These are phyloP conservation scores for Bradypus variegatus DNA, from an alignment of 2,797 vertebrate genomes.

Conservation along the genomic window DNA sequence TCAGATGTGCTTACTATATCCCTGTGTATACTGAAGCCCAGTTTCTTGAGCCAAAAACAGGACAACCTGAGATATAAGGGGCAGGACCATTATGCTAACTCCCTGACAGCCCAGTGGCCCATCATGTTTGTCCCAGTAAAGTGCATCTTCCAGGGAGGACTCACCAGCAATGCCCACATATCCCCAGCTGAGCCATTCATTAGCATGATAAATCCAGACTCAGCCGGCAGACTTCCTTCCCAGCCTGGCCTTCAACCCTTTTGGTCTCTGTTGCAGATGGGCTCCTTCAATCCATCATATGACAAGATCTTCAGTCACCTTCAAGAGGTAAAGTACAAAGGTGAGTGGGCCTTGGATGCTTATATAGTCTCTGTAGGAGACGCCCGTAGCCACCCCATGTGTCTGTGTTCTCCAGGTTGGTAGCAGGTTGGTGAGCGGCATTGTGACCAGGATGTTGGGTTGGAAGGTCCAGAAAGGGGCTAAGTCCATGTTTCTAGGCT, in stretches of 20 bases:
- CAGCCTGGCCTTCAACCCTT: background rate
- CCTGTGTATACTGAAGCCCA: background rate
- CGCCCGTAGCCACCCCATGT: background rate
- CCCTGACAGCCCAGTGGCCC: background rate
- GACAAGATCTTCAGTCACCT: constrained; percentile 87
- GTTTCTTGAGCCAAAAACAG: background rate
- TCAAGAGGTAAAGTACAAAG: constrained; percentile 83
- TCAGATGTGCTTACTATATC: background rate
- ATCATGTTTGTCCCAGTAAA: background rate
- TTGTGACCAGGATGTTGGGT: background rate
- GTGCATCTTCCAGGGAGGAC: background rate
- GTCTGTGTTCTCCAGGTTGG: background rate
- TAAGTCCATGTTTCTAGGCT: background rate
- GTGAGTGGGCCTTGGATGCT: constrained; percentile 69
- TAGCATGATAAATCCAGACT: background rate
- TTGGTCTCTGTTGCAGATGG: constrained; percentile 76
- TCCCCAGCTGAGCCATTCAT: background rate
- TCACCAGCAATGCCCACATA: background rate
- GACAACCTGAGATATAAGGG: background rate
- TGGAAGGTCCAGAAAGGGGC: background rate
- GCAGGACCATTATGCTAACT: background rate
- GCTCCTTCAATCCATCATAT: constrained; percentile 85
- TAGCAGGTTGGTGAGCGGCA: background rate
- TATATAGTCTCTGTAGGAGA: background rate
- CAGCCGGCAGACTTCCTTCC: background rate